These are phyloP conservation scores for Drosophila asahinai DNA, from an alignment of 1,140 invertebrate genomes.

Conservation along the genomic window DNA sequence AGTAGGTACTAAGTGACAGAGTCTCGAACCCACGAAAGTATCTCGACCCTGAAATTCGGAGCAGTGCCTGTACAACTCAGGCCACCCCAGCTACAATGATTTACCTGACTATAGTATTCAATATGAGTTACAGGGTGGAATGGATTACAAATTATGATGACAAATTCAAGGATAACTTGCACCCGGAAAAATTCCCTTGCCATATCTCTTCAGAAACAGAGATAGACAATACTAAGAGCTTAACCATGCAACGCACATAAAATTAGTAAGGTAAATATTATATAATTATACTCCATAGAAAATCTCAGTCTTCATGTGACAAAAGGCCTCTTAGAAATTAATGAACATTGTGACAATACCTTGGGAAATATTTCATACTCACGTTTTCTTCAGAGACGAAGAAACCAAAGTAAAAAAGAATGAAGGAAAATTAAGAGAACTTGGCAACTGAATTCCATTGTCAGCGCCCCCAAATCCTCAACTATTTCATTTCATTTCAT, in stretches of 20 bases:
- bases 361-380: neutral
- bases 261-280: neutral
- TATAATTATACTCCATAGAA: neutral
- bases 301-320: neutral
- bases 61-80: conserved; percentile 7
- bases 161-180: neutral
- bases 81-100: conserved; percentile 12
- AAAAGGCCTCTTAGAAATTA: neutral
- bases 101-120: neutral
- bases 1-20: neutral
- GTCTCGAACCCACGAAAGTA: conserved; percentile 14
- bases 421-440: conserved; percentile 14
- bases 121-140: neutral
- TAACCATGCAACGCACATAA: too few relatives aligned
- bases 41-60: neutral
- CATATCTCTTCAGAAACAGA: too few relatives aligned
- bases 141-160: neutral
- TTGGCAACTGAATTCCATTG: conserved; percentile 65
- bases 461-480: conserved; percentile 63
- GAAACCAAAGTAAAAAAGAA: conserved; percentile 4
- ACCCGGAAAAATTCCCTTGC: too few relatives aligned
- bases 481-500: conserved; percentile 82
- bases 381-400: neutral
- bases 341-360: neutral
- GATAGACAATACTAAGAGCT: too few relatives aligned